phyloP scores from a whole-genome alignment of 2,113 vertebrate species.

The Ibidorhyncha struthersii region DNA sequence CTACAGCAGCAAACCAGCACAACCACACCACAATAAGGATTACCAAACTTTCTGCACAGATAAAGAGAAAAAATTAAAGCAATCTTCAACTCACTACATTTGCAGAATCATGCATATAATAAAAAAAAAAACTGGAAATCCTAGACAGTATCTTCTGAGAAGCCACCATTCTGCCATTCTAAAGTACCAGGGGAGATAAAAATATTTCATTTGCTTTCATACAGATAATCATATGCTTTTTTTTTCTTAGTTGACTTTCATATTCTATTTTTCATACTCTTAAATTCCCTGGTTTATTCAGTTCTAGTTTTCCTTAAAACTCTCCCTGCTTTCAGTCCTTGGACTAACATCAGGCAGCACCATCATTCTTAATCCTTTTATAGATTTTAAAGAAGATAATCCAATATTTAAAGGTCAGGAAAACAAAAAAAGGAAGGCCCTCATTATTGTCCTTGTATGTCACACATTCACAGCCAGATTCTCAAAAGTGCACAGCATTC shows the following conservation, averaged over 20 bases:
- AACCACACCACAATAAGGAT: background rate
- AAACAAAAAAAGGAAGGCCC: background rate
- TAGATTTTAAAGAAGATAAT: background rate
- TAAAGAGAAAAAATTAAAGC: background rate
- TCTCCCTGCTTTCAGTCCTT: background rate
- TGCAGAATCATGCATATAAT: background rate
- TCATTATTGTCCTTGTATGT: background rate
- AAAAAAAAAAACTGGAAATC: background rate
- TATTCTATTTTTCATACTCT: background rate
- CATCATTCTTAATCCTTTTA: background rate
- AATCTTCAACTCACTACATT: background rate
- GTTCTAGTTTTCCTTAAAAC: background rate
- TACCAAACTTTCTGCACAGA: background rate
- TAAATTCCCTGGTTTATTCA: background rate
- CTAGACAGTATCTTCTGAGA: background rate
- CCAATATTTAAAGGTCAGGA: background rate
- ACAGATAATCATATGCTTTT: background rate
- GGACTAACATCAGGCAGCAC: background rate
- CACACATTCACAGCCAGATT: background rate
- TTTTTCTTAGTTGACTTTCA: background rate
- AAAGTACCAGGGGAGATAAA: background rate
- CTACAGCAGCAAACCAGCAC: background rate
- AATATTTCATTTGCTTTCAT: background rate
- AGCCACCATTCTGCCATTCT: background rate
- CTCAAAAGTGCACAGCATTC: background rate